phyloP scores from a whole-genome alignment of 2,113 vertebrate species.

The Pangasianodon gigas region DNA sequence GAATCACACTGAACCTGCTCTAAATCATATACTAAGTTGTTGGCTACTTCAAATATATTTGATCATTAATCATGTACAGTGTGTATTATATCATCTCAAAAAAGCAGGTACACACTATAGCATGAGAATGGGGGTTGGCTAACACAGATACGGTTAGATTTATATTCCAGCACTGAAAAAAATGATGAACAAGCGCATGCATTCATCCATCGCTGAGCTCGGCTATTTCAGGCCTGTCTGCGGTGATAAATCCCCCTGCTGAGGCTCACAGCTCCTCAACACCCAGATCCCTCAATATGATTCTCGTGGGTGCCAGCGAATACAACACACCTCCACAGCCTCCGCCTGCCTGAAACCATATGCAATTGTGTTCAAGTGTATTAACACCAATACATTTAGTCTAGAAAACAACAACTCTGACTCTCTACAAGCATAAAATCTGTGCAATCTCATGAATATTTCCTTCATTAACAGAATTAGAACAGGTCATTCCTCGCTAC shows the following conservation, averaged over 20 bases:
- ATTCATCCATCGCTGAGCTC: constrained; percentile 49
- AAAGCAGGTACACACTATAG: neutral
- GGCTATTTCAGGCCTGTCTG: constrained; percentile 52
- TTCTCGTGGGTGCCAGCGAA: neutral
- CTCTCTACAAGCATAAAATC: neutral
- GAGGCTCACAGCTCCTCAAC: constrained; percentile 27
- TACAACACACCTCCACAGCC: neutral
- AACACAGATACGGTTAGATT: constrained; percentile 49
- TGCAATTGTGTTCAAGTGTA: neutral
- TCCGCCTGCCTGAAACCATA: constrained; percentile 3
- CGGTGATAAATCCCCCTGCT: constrained; percentile 69
- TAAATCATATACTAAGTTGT: neutral
- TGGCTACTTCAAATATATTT: neutral
- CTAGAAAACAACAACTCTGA: neutral
- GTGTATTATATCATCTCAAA: neutral
- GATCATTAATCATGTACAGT: neutral
- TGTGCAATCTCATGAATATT: neutral
- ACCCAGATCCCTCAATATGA: constrained; percentile 18
- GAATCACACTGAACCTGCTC: neutral
- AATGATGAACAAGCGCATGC: constrained; percentile 51
- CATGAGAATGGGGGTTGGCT: neutral
- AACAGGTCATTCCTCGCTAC: neutral
- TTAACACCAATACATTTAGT: neutral
- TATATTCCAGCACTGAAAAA: constrained; percentile 53
- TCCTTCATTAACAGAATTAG: neutral